Evolutionary conservation across 1,140 invertebrate genomes (phyloP).

Genomic region (Aphis craccivora): DNA sequence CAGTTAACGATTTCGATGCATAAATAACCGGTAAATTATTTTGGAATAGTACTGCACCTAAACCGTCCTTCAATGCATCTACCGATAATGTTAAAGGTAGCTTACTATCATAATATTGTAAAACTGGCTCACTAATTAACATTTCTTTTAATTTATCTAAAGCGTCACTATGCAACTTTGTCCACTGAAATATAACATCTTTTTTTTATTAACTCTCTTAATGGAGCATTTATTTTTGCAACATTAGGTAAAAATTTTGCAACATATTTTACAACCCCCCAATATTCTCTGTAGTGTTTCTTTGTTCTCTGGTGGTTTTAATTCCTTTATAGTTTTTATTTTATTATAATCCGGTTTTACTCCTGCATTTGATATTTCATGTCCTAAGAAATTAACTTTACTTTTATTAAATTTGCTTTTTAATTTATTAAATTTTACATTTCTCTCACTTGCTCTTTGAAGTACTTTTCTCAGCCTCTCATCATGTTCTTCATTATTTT

Average conservation of each 20-base stretch:
- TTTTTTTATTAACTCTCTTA: slow-evolving; percentile 61
- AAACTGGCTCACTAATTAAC: slow-evolving; percentile 61
- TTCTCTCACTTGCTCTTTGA: not conserved
- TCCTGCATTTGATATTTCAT: no score
- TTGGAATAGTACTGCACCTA: slow-evolving; percentile 65
- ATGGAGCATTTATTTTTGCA: slow-evolving; percentile 58
- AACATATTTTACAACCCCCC: slow-evolving; percentile 64
- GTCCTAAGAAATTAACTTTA: no score
- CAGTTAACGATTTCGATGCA: slow-evolving; percentile 63
- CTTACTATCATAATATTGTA: slow-evolving; percentile 61
- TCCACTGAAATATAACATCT: slow-evolving; percentile 61
- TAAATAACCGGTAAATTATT: slow-evolving; percentile 58
- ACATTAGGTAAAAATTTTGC: slow-evolving; percentile 60
- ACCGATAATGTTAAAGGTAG: slow-evolving; percentile 60
- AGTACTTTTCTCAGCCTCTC: no score
- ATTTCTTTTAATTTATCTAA: slow-evolving; percentile 61
- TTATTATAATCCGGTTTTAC: slow-evolving; percentile 63
- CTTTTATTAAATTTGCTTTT: no score
- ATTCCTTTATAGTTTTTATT: slow-evolving; percentile 63
- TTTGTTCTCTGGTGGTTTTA: slow-evolving; percentile 62
- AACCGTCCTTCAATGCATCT: slow-evolving; percentile 64
- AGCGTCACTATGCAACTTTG: slow-evolving; percentile 59
- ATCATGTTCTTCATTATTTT: no score
- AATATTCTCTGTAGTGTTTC: slow-evolving; percentile 64
- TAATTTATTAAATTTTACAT: no score